Conservation (phyloP, 2,797 vertebrate genomes). For the Carduelis carduelis region DNA sequence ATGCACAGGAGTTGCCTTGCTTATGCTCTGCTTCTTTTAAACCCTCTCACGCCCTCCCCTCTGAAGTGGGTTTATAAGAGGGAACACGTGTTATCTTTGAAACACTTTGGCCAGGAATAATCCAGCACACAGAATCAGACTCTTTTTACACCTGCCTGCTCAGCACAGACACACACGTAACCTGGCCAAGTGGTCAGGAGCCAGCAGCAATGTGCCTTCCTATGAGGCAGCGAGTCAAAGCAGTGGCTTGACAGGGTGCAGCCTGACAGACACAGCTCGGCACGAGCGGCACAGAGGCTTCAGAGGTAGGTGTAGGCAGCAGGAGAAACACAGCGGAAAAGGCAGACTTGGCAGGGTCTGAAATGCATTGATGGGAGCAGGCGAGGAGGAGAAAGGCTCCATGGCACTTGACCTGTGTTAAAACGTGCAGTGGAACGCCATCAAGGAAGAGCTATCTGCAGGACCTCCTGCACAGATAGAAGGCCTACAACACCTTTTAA, state of each 20-base stretch:
- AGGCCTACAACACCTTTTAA: background rate
- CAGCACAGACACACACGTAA: background rate
- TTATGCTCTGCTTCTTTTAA: background rate
- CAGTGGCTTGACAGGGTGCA: background rate
- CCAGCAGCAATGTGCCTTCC: background rate
- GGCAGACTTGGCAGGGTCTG: background rate
- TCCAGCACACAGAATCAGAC: background rate
- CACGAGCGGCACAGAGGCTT: rapidly evolving
- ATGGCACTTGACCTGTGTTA: background rate
- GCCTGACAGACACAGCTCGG: background rate
- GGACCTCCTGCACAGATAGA: background rate
- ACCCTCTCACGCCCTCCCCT: background rate
- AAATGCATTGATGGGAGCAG: rapidly evolving
- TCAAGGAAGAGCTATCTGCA: background rate
- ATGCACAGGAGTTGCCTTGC: background rate
- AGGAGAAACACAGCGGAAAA: background rate
- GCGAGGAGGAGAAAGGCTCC: background rate
- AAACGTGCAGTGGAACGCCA: rapidly evolving
- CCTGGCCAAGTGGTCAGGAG: background rate
- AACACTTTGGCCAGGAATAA: conserved; percentile 16
- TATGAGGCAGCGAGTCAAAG: background rate
- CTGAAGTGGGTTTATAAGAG: background rate
- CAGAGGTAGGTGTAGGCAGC: background rate
- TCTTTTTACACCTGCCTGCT: background rate
- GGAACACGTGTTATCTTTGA: conserved; percentile 15